A percentile compares a stretch with the other conserved stretches of the same genome.
Evolutionary conservation across 2,888 invertebrate genomes (phyloP).

Genomic region (Andrena marginata): DNA sequence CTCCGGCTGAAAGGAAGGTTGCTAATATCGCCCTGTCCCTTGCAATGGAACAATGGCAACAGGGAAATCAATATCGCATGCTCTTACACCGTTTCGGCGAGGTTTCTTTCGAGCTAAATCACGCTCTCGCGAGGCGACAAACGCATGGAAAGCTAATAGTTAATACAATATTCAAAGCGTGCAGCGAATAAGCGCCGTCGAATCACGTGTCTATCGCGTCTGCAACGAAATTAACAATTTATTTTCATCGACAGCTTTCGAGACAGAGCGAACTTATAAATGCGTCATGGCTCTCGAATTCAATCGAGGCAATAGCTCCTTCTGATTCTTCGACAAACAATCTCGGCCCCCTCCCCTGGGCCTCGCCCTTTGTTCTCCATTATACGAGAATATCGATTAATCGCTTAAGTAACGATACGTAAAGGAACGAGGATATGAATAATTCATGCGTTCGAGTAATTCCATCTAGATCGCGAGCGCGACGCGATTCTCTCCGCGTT

Average conservation of each 20-base stretch:
- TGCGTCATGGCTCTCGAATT: conserved; percentile 11
- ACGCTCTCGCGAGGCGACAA: not conserved
- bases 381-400: conserved; percentile 61
- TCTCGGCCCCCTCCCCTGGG: conserved; percentile 20
- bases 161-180: not conserved
- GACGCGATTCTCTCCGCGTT: not conserved
- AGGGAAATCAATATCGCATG: conserved; percentile 49
- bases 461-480: conserved; percentile 30
- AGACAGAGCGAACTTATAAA: conserved; percentile 17
- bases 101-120: conserved; percentile 17
- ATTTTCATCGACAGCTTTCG: conserved; percentile 1
- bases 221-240: conserved; percentile 28
- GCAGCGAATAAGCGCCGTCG: not conserved
- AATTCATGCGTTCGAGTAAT: conserved; percentile 53
- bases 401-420: conserved; percentile 57
- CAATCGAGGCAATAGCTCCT: conserved; percentile 31
- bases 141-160: conserved; percentile 15
- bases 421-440: conserved; percentile 48
- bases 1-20: conserved; percentile 41
- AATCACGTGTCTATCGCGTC: not conserved
- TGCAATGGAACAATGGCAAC: conserved; percentile 39
- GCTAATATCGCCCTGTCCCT: conserved; percentile 36
- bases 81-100: conserved; percentile 21
- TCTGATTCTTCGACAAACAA: conserved; percentile 44
- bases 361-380: conserved; percentile 25